A percentile compares a stretch with the other conserved stretches of the same genome.
Conservation (phyloP, 2,113 vertebrate species). For the Pipa parva region DNA sequence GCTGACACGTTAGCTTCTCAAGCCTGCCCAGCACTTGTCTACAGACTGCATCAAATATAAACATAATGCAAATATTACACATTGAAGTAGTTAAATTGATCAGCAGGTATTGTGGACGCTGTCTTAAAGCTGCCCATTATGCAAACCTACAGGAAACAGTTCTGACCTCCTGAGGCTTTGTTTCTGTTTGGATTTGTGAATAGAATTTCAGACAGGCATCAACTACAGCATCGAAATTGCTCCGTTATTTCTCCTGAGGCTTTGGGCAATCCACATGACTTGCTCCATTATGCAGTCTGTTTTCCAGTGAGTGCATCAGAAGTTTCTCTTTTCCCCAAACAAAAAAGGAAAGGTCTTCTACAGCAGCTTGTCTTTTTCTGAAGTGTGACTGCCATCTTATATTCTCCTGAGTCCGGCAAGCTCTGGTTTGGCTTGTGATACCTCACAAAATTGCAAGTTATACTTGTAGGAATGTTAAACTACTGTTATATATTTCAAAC, state of each 20-base stretch:
- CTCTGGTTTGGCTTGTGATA: conserved; percentile 68
- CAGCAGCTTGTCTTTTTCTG: conserved; percentile 73
- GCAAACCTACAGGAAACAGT: conserved; percentile 81
- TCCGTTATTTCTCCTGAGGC: conserved; percentile 97
- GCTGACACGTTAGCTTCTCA: conserved; percentile 79
- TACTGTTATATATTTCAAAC: conserved; percentile 69
- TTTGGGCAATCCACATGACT: conserved; percentile 81
- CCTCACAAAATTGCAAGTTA: conserved; percentile 71
- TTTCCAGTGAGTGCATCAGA: conserved; percentile 97
- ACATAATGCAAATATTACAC: conserved; percentile 82
- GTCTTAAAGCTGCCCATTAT: conserved; percentile 89
- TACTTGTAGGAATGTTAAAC: conserved; percentile 60
- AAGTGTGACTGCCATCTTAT: conserved; percentile 74
- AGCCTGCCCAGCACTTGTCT: conserved; percentile 73
- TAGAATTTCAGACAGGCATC: conserved; percentile 94
- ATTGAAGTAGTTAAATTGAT: conserved; percentile 88
- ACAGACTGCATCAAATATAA: conserved; percentile 77
- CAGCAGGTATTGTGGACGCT: conserved; percentile 74
- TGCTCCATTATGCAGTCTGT: conserved; percentile 98
- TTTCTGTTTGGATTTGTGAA: conserved; percentile 99
- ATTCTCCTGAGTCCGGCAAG: conserved; percentile 71
- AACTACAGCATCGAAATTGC: conserved; percentile 98
- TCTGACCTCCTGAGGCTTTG: conserved; percentile 95
- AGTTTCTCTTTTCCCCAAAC: conserved; percentile 82
- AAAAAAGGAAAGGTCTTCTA: conserved; percentile 74